Base-by-base conservation (phyloP, 1,140 invertebrate species). In the Chionoecetes opilio region DNA sequence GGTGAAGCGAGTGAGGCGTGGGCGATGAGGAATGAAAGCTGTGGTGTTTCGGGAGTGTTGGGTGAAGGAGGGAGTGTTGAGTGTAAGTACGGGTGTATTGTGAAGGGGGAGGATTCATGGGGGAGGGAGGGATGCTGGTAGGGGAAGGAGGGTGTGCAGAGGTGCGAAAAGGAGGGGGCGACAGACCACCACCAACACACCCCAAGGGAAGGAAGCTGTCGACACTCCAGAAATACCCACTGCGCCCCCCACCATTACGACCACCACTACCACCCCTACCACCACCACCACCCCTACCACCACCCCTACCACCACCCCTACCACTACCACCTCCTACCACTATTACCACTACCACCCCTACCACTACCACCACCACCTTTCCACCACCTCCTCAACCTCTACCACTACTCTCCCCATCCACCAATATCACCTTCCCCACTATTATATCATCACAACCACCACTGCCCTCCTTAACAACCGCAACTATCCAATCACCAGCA, bases 201-300 rank as follows among this genome's bases (percentile, higher is more conserved):
- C 63, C 63, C 63, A 5, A 75, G 63, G 63, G 63, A 75, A 75
- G 63, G 63, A 75, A n/a, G 63, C 63, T 75, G 63, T 75, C 63
- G 63, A 75, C 63, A 75, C 63, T 75, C 63, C 63, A 75, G 63
- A 75, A 75, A 75, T 75, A 75, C 63, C 63, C 63, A 21, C 63
- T 0, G 63, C 9, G 63, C 21, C 63, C 63, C 63, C 41, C 41
- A 46, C n/a, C n/a, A 46, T 14, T 14, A 46, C 41, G n/a, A n/a
- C n/a, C n/a, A n/a, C n/a, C n/a, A n/a, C n/a, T n/a, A n/a, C n/a
- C 63, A 75, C 63, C 21, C 6, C 63, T 26, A 75, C 53, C 53
- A 63, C 6, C 53, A 63, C 2, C 21, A 26, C 53, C 21, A 26
- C 53, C 53, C 2, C 9, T 21, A 21, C 53, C 53, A 9, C 53